Base-by-base conservation (phyloP, 1,140 invertebrate species). In the Helicoverpa zea region DNA sequence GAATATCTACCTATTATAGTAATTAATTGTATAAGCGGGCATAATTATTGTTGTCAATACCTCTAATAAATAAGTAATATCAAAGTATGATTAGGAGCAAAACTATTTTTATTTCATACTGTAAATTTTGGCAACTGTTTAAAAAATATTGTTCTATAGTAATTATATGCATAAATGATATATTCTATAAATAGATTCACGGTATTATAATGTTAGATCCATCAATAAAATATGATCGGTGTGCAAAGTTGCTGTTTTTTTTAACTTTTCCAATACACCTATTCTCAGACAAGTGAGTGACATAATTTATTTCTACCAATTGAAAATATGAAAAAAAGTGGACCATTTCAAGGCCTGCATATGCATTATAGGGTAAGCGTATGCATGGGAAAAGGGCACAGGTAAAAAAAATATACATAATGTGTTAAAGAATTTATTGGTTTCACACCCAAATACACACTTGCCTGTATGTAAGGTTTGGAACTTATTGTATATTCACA, bases 191-290 rank as follows among this genome's bases (percentile, higher is more conserved):
- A 63, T 63, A 3, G 35, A 63, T 49, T 59, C 43, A 68, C 64
- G 43, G 16, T 13, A 52, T 13, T 61, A 76, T 43, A 43, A 43
- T 76, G 59, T 76, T 63, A 76, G 73, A 73, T 18, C 23, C 43
- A 49, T 63, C 56, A 76, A 76, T 76, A 63, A 76, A 76, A 63
- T 76, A 75, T 75, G 73, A 61, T 75, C 58, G 49, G 73, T 76
- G 73, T 76, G 73, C 58, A 76, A 76, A 61, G 16, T 49, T 49
- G 14, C 7, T 61, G 10, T 61, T 75, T 75, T 75, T n/a, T 51
- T 59, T 23, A 12, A 30, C 12, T 35, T 3, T 13, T 23, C 11
- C 23, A 12, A 12, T 30, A 30, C 30, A 12, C 12, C 29, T 7
- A 7, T 43, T 43, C 35, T 43, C 0, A 43, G 5, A 43, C 3